A percentile compares a stretch with the other conserved stretches of the same genome.
Evolutionary conservation across 1,140 invertebrate species (phyloP).

Genomic region (Drosophila leontia): DNA sequence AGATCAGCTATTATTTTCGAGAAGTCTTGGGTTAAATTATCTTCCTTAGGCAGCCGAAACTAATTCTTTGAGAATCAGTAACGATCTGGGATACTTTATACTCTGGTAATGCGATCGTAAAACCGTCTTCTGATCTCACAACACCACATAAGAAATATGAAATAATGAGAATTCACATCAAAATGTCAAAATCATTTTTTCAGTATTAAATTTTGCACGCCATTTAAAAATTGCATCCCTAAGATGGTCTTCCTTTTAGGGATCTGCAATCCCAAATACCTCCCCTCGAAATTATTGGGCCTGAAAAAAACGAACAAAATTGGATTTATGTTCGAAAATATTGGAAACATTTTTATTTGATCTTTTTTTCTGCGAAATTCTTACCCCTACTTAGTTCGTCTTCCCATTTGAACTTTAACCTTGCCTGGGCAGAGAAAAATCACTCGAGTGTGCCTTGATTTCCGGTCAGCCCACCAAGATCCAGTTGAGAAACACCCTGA

Average conservation of each 20-base stretch:
- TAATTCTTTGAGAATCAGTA: slow-evolving; percentile 49
- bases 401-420: slow-evolving; percentile 66
- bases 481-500: slow-evolving; percentile 47
- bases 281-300: slow-evolving; percentile 42
- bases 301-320: slow-evolving; percentile 30
- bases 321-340: slow-evolving; percentile 51
- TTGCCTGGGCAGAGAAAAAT: slow-evolving; percentile 51
- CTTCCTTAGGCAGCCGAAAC: slow-evolving; percentile 39
- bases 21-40: slow-evolving; percentile 48
- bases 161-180: slow-evolving; percentile 42
- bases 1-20: slow-evolving; percentile 35
- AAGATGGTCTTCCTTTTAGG: slow-evolving; percentile 8
- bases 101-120: slow-evolving; percentile 73
- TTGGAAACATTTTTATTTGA: slow-evolving; percentile 64
- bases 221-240: slow-evolving; percentile 61
- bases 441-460: slow-evolving; percentile 59
- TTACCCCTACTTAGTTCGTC: slow-evolving; percentile 39
- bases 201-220: slow-evolving; percentile 75
- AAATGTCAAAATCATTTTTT: slow-evolving; percentile 71
- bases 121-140: slow-evolving; percentile 69
- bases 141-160: slow-evolving; percentile 62
- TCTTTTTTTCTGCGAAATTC: slow-evolving; percentile 49
- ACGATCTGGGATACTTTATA: slow-evolving; percentile 16
- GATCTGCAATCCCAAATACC: slow-evolving; percentile 29
- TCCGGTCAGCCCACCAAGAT: slow-evolving; percentile 23